These are phyloP conservation scores for Corydoras maculifer DNA, from an alignment of 2,113 vertebrate species.

Conservation along the genomic window DNA sequence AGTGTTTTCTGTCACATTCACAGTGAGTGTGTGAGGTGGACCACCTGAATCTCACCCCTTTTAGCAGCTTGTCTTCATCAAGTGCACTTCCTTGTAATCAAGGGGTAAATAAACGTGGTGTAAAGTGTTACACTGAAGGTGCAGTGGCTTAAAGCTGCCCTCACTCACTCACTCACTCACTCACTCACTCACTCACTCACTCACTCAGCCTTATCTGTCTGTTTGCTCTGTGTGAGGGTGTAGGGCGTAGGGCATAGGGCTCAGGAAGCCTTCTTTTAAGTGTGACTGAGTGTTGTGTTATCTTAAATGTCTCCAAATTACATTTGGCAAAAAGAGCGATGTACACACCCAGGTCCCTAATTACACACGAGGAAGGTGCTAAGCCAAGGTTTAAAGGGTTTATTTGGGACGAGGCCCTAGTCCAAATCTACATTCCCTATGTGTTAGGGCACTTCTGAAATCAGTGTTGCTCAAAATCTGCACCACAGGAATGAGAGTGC, in stretches of 20 bases:
- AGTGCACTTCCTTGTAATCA: no score
- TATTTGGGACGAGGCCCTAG: slow-evolving; percentile 10
- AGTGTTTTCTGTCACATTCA: no score
- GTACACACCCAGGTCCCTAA: not conserved
- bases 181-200: no score
- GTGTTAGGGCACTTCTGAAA: slow-evolving; percentile 51
- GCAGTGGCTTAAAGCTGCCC: no score
- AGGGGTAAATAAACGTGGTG: no score
- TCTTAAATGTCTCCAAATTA: slow-evolving; percentile 20
- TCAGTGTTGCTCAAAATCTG: slow-evolving; percentile 64
- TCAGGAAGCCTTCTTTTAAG: not conserved
- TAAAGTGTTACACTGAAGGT: no score
- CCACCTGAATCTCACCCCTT: no score
- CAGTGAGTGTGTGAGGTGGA: no score
- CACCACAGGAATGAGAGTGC: slow-evolving; percentile 65
- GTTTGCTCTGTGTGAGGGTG: not conserved
- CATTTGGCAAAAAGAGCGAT: slow-evolving; percentile 14
- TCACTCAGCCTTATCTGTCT: no score
- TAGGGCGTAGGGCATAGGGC: not conserved
- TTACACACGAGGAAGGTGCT: not conserved
- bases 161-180: no score
- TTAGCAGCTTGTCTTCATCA: no score
- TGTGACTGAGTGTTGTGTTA: slow-evolving; percentile 25
- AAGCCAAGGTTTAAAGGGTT: slow-evolving; percentile 6
- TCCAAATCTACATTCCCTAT: not conserved